Base-by-base conservation (phyloP, 2,113 vertebrate genomes). In the Ailuropoda melanoleuca region DNA sequence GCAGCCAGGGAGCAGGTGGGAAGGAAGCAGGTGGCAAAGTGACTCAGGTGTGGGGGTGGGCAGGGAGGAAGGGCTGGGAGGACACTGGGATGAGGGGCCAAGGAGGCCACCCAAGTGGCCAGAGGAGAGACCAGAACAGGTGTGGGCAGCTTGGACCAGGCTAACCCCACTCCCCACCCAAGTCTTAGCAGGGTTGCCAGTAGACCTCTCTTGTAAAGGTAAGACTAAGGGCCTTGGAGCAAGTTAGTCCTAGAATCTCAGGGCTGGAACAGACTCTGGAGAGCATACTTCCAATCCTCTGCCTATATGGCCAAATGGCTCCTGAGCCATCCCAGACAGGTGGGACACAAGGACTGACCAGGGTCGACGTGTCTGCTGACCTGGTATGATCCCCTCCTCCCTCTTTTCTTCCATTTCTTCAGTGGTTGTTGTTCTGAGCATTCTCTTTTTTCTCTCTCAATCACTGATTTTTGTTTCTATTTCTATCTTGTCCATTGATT, bases 1-100 rank as follows among this genome's bases (percentile, higher is more conserved):
- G 89, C 58, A 86, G 86, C 89, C 77, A 83, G 56, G 34, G 29
- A 88, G 56, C 94, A 88, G 93, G 88, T 98, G 91, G 84, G 90
- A 53, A 93, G 89, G 91, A 70, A 53, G 50, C 93, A 66, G 87
- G 92, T 78, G 72, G 75, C 72, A 83, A 90, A 81, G 84, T 55
- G 56, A 85, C 60, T 86, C 88, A 75, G 83, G 55, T 55, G 14
- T 82, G 39, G 64, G 21, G 39, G 15, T 34, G 39, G 72, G 39
- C 55, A 24, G 60, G 58, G 94, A 81, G 62, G 87, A 39, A 15
- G 62, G 66, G 26, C 83, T 62, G 50, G 23, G 31, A 19, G 37
- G 14, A 75, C 53, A 34, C 48, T 21, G 55, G 46, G 53, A 18
- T 12, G 34, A 77, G 19, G 34, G 60, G 62, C 39, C 62, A 15